phyloP scores from a whole-genome alignment of 1,140 invertebrate genomes.

The Platorchestia sp. region DNA sequence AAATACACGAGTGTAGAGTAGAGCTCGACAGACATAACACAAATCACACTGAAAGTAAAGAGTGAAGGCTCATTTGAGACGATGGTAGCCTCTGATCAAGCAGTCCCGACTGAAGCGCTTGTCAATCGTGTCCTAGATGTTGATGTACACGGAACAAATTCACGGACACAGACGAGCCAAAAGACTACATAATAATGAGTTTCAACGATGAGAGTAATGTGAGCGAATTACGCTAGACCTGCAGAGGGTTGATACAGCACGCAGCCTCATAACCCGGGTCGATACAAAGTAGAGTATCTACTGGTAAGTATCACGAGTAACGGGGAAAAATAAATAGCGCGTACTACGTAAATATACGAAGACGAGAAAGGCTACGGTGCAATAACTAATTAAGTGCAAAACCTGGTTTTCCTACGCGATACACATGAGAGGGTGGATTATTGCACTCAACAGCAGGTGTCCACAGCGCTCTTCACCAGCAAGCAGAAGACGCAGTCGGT shows the following conservation, averaged over 20 bases:
- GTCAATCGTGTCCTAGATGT: background rate
- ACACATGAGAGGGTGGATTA: background rate
- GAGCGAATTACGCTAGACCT: background rate
- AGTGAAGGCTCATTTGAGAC: background rate
- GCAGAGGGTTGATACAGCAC: no score
- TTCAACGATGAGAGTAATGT: background rate
- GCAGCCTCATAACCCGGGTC: background rate
- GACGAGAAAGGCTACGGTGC: background rate
- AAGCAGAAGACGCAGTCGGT: background rate
- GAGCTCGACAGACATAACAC: background rate
- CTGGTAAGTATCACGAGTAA: background rate
- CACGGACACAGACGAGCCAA: background rate
- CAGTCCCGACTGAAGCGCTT: background rate
- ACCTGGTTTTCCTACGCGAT: background rate
- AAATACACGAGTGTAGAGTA: background rate
- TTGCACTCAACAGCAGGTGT: background rate
- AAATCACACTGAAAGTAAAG: background rate
- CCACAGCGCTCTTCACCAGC: background rate
- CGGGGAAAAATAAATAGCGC: background rate
- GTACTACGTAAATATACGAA: background rate
- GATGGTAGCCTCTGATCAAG: background rate
- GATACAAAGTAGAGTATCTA: background rate
- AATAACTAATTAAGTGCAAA: background rate
- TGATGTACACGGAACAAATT: background rate
- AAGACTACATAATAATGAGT: background rate